Conservation (phyloP, 1,140 invertebrate species). For the Zaprionus ghesquierei region DNA sequence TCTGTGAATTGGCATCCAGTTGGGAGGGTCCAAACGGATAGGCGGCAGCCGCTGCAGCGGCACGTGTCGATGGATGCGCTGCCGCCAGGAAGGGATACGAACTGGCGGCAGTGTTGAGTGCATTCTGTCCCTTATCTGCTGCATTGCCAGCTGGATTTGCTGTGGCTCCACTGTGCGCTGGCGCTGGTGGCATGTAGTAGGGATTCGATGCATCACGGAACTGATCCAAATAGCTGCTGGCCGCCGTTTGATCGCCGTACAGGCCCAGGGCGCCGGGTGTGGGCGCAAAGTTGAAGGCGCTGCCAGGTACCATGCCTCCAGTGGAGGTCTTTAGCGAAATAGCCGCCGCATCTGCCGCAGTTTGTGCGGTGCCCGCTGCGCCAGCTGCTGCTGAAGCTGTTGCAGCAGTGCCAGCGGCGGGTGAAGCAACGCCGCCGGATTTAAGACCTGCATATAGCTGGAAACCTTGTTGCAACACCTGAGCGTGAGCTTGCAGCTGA, state of each 20-base stretch:
- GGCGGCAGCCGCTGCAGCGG: conserved; percentile 81
- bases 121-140: conserved; percentile 57
- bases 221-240: conserved; percentile 86
- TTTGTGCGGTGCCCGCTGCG: conserved; percentile 35
- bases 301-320: conserved; percentile 86
- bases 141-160: conserved; percentile 82
- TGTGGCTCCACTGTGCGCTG: conserved; percentile 82
- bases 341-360: conserved; percentile 84
- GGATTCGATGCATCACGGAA: conserved; percentile 84
- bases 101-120: conserved; percentile 64
- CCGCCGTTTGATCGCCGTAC: conserved; percentile 84
- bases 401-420: conserved; percentile 27
- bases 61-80: conserved; percentile 82
- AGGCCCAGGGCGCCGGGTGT: conserved; percentile 84
- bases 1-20: conserved; percentile 85
- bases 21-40: conserved; percentile 84
- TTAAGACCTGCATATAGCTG: conserved; percentile 84
- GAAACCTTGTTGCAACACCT: conserved; percentile 83
- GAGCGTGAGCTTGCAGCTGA: conserved; percentile 67
- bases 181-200: conserved; percentile 84
- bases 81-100: conserved; percentile 75
- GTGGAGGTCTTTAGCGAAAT: conserved; percentile 84
- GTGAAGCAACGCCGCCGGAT: conserved; percentile 66
- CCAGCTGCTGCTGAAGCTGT: conserved; percentile 12
- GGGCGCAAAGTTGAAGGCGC: conserved; percentile 88